Evolutionary conservation across 2,797 vertebrate species (phyloP).

Genomic region (Amblyopsis hoosieri): DNA sequence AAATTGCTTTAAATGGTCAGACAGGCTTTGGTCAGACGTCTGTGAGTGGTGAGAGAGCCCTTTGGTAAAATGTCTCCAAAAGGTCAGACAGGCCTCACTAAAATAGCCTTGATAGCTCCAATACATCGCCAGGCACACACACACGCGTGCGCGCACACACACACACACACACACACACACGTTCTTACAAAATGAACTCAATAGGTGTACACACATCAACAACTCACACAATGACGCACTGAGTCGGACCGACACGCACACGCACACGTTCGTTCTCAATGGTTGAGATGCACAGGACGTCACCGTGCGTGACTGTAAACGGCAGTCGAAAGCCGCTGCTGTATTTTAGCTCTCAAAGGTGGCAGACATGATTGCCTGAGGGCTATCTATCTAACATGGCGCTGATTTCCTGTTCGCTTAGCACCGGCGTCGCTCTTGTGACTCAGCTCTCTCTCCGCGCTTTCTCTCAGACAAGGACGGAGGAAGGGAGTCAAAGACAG

Average conservation of each 20-base stretch:
- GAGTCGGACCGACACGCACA: background rate
- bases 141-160: slow-evolving; percentile 14
- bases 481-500: slow-evolving; percentile 34
- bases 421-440: slow-evolving; percentile 53
- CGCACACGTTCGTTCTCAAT: background rate
- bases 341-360: slow-evolving; percentile 34
- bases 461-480: slow-evolving; percentile 18
- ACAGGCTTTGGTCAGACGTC: slow-evolving; percentile 54
- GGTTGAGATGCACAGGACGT: background rate
- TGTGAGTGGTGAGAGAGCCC: slow-evolving; percentile 63
- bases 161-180: background rate
- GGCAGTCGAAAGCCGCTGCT: slow-evolving; percentile 29
- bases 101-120: slow-evolving; percentile 49
- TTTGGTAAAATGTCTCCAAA: slow-evolving; percentile 73
- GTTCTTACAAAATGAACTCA: slow-evolving; percentile 5
- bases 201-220: background rate
- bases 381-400: slow-evolving; percentile 55
- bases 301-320: slow-evolving; percentile 24
- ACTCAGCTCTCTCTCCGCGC: slow-evolving; percentile 63
- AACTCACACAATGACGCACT: background rate
- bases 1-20: slow-evolving; percentile 69
- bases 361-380: slow-evolving; percentile 50
- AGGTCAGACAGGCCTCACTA: slow-evolving; percentile 62
- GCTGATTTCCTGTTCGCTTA: slow-evolving; percentile 52
- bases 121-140: slow-evolving; percentile 43